These are phyloP conservation scores for Pithys albifrons DNA, from an alignment of 2,113 vertebrate genomes.

Conservation along the genomic window DNA sequence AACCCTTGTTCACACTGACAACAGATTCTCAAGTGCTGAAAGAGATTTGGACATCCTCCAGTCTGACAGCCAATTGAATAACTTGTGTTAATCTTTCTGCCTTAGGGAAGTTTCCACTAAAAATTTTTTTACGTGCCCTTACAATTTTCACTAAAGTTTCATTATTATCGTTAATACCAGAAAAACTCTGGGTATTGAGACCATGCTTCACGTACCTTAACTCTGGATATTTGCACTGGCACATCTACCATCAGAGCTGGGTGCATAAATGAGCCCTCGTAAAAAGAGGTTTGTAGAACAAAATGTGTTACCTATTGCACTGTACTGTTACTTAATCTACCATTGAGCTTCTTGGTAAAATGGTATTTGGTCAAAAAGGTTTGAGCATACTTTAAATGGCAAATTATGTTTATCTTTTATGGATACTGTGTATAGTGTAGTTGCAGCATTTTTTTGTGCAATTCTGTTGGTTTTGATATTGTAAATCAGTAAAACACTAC, in stretches of 20 bases:
- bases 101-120: background rate
- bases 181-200: background rate
- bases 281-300: background rate
- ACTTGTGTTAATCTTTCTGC: background rate
- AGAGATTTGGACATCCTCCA: background rate
- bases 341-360: background rate
- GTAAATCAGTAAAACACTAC: background rate
- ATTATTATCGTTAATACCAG: background rate
- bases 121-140: background rate
- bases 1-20: background rate
- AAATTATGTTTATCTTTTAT: background rate
- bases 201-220: background rate
- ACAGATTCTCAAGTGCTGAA: background rate
- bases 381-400: background rate
- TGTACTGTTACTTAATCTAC: background rate
- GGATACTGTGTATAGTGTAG: background rate
- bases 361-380: background rate
- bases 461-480: background rate
- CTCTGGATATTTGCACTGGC: background rate
- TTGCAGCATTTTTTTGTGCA: background rate
- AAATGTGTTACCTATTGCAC: background rate
- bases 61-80: background rate
- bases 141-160: background rate
- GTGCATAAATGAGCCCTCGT: background rate
- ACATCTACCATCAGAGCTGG: background rate